phyloP scores from a whole-genome alignment of 2,113 vertebrate species.

The Meles meles region DNA sequence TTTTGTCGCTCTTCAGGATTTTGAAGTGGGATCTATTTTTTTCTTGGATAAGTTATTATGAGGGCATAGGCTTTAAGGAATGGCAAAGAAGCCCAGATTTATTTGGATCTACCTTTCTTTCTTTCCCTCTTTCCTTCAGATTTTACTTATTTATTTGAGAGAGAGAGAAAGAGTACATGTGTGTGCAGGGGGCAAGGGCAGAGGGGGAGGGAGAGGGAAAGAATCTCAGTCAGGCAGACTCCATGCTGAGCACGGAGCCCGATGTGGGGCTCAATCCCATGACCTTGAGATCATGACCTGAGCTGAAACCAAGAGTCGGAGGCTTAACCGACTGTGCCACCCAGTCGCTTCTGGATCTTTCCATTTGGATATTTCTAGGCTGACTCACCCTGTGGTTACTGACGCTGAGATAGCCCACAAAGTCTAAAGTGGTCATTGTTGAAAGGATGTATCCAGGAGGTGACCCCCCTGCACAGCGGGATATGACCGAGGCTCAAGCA shows the following conservation, averaged over 20 bases:
- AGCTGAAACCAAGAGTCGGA: background rate
- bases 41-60: background rate
- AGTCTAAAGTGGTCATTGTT: background rate
- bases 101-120: background rate
- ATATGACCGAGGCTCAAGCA: background rate
- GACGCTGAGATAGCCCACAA: background rate
- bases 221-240: background rate
- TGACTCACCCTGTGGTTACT: background rate
- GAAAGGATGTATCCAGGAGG: background rate
- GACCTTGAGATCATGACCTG: background rate
- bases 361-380: background rate
- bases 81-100: background rate
- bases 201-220: background rate
- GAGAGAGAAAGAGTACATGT: background rate
- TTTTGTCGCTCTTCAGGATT: background rate
- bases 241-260: background rate
- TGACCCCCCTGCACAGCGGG: background rate
- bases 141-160: background rate
- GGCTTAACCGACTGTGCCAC: background rate
- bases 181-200: background rate
- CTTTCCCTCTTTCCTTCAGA: background rate
- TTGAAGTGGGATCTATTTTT: background rate
- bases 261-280: background rate
- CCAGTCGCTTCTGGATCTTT: background rate
- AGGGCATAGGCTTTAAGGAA: background rate